Evolutionary conservation across 2,888 invertebrate species (phyloP), one percentile per base, ranked within the genome.

Genomic region (Steinernema hermaphroditum): DNA sequence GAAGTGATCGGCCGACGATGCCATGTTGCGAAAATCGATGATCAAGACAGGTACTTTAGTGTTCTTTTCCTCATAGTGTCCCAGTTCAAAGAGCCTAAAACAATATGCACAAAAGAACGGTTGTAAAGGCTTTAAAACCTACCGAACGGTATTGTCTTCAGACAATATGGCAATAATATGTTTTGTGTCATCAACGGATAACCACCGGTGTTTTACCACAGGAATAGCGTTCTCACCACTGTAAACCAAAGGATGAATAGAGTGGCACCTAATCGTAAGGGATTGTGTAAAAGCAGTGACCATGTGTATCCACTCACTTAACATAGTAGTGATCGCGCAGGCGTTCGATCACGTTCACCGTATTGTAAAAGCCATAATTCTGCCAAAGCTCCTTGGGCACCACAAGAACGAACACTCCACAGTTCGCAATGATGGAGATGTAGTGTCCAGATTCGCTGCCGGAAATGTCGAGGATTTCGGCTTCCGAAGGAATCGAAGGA

Each of bases 321-420:
- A 32, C 62, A 32, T 29, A 62, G 32, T 62, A 62, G 34, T 62
- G 62, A 29, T 16, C 29, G 2, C 32, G 62, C 9, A 62, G 29
- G 19, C 62, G 62, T 16, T 62, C 62, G 19, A 62, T 62, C 12
- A 62, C 32, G 32, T 12, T 32, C 2, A 29, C 16, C 1, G 62
- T 16, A 19, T 14, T 62, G 34, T 16, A 2, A 8, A 62, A 8
- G 9, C 16, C 14, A 8, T 27, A 27, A 62, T 29, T 12, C 62
- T 62, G 62, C 29, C 62, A 62, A 27, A 62, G 9, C 6, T n/a
- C 19, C 6, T 62, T 62, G 62, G 12, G 32, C 12, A 62, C 62
- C 27, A 29, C 27, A 2, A 62, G 9, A 2, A 62, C 16, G 29
- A 62, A 62, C 1, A 62, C 32, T 22, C 62, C 62, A n/a, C 62